phyloP scores from a whole-genome alignment of 2,113 vertebrate species.

The Oenanthe oenanthe region DNA sequence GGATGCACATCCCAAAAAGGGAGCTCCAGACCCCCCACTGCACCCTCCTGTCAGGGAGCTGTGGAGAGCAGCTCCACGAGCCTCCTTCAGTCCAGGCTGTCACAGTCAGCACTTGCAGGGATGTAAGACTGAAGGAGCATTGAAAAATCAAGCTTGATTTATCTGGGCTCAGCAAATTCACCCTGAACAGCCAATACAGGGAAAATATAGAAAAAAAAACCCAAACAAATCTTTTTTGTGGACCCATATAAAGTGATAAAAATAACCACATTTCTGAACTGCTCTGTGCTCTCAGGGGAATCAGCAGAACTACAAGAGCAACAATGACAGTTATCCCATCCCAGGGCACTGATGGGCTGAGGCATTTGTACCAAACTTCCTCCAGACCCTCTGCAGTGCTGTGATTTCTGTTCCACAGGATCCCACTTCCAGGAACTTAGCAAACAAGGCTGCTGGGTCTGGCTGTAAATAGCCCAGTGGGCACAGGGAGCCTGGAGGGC shows the following conservation, averaged over 20 bases:
- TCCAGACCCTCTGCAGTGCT: rapidly evolving
- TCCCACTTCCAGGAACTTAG: not conserved
- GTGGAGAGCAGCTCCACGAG: not conserved
- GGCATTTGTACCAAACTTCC: not conserved
- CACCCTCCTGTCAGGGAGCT: not conserved
- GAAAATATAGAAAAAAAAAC: not conserved
- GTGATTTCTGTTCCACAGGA: not conserved
- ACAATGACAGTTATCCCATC: not conserved
- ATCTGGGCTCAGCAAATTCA: not conserved
- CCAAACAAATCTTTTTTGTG: not conserved
- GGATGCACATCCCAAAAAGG: not conserved
- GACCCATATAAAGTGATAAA: not conserved
- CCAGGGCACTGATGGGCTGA: rapidly evolving
- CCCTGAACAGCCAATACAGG: not conserved
- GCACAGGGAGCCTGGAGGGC: not conserved
- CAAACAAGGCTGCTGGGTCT: not conserved
- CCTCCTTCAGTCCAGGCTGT: not conserved
- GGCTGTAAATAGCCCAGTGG: slow-evolving; percentile 19
- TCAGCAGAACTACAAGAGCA: not conserved
- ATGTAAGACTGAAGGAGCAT: not conserved
- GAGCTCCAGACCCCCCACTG: not conserved
- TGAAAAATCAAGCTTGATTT: not conserved
- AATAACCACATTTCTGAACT: not conserved
- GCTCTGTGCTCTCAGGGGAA: not conserved
- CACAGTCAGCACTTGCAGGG: not conserved